Conservation (phyloP, 1,140 invertebrate species). For the Drosophila ohnishii region DNA sequence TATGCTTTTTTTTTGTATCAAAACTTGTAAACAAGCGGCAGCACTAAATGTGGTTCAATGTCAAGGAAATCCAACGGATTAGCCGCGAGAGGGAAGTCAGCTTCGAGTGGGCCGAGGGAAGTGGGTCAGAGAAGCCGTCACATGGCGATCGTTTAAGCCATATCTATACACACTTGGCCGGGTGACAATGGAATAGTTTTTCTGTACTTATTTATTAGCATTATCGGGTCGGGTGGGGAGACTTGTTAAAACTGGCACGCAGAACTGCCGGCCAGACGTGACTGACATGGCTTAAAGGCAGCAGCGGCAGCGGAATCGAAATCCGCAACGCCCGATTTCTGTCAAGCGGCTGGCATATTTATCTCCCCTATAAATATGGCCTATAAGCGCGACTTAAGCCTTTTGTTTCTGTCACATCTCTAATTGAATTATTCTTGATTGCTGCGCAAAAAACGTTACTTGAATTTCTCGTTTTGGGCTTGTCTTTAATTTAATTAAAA, state of each 20-base stretch:
- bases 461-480: conserved; percentile 33
- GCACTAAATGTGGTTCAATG: conserved; percentile 69
- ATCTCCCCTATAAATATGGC: conserved; percentile 36
- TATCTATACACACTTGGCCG: conserved; percentile 40
- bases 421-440: conserved; percentile 48
- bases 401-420: conserved; percentile 37
- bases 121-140: conserved; percentile 36
- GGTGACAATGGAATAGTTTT: conserved; percentile 57
- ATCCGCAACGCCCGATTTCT: conserved; percentile 56
- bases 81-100: conserved; percentile 8
- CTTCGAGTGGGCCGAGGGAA: conserved; percentile 39
- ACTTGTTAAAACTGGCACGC: conserved; percentile 66
- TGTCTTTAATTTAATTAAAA: conserved; percentile 73
- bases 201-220: conserved; percentile 45
- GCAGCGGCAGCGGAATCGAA: conserved; percentile 2
- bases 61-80: conserved; percentile 59
- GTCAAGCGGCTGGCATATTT: conserved; percentile 41
- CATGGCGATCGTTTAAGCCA: conserved; percentile 33
- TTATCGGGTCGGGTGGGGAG: conserved; percentile 18
- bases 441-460: conserved; percentile 27
- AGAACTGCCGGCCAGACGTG: conserved; percentile 52
- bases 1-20: conserved; percentile 31
- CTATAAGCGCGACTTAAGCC: conserved; percentile 10
- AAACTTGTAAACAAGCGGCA: conserved; percentile 32
- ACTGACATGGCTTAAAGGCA: conserved; percentile 34